These are phyloP conservation scores for Xiphorhynchus elegans DNA, from an alignment of 2,113 vertebrate genomes.

Conservation along the genomic window DNA sequence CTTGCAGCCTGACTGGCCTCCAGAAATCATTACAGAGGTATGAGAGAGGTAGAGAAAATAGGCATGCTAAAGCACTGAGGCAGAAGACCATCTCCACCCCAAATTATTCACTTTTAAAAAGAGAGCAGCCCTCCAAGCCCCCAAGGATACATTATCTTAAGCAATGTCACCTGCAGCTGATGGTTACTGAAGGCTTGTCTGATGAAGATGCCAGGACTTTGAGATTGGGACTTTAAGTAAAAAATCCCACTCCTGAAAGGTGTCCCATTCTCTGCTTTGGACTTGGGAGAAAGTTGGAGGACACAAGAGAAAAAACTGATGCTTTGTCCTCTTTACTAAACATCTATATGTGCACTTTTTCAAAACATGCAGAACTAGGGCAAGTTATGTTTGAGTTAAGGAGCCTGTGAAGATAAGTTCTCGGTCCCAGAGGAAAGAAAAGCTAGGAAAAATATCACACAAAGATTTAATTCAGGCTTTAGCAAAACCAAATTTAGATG, in stretches of 20 bases:
- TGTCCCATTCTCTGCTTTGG: background rate
- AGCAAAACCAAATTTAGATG: background rate
- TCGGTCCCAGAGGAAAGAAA: background rate
- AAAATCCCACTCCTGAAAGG: background rate
- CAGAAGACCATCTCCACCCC: background rate
- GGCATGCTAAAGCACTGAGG: background rate
- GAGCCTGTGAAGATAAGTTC: background rate
- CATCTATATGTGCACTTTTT: background rate
- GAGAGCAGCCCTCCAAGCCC: background rate
- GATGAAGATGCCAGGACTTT: background rate
- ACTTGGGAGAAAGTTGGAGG: background rate
- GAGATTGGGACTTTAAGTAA: background rate
- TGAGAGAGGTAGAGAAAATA: background rate
- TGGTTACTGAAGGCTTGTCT: background rate
- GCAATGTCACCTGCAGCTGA: background rate
- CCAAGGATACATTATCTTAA: background rate
- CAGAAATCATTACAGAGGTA: background rate
- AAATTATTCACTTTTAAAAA: background rate
- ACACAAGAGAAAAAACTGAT: background rate
- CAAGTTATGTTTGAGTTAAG: background rate
- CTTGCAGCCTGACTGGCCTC: fast-evolving
- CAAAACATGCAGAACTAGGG: background rate
- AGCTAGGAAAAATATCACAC: background rate
- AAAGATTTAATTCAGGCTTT: background rate
- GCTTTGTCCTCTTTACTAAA: background rate